Conservation (phyloP, 2,113 vertebrate genomes). For the Saccopteryx leptura region DNA sequence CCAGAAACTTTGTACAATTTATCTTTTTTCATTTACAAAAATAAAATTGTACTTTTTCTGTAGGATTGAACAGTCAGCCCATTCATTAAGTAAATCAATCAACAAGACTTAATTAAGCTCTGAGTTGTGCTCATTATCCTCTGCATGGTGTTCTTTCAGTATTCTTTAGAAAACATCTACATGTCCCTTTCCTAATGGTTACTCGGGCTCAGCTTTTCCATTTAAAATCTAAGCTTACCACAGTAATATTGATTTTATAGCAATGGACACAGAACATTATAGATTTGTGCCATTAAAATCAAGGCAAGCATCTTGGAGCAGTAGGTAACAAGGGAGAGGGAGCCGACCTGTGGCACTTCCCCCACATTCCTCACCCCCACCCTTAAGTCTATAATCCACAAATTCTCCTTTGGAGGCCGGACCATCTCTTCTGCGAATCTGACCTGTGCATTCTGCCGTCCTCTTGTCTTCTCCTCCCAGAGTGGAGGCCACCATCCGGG, state of each 20-base stretch:
- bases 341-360: background rate
- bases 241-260: background rate
- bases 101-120: background rate
- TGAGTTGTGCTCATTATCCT: background rate
- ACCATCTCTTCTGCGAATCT: background rate
- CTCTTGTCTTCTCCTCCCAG: background rate
- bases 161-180: background rate
- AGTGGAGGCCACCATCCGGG: background rate
- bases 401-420: background rate
- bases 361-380: too few species aligned
- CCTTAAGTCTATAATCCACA: background rate
- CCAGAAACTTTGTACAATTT: background rate
- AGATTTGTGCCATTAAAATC: background rate
- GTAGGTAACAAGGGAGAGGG: background rate
- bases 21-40: background rate
- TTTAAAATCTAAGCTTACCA: background rate
- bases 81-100: background rate
- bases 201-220: background rate
- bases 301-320: background rate
- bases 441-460: background rate
- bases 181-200: background rate
- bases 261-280: background rate
- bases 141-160: background rate
- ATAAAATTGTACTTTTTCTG: background rate
- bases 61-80: background rate